Base-by-base conservation (phyloP, 2,888 invertebrate species). In the Bembecia ichneumoniformis region DNA sequence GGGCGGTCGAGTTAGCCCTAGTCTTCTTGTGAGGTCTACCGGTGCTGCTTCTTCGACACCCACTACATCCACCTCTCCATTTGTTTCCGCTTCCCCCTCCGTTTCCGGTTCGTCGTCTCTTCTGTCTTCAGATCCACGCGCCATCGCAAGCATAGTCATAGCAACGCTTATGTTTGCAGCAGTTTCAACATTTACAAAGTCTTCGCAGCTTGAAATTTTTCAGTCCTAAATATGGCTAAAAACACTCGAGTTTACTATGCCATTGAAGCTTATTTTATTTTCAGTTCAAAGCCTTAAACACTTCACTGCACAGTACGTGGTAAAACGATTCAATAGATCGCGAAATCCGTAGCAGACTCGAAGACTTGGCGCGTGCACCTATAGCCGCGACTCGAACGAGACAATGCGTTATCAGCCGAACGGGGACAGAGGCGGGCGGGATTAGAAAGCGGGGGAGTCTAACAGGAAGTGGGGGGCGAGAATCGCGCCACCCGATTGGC, bases 111-210 rank as follows among this genome's bases (percentile, higher is more conserved):
- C 78, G 4, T 77, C 79, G 15, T 82, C 77, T 46, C 81, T 66
- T 53, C 76, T 73, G 57, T 82, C 84, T 56, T 84, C 84, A 52
- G 81, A 74, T 60, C 81, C 82, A 71, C 86, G 82, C 71, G 83
- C 76, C 84, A 87, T 83, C 68, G 86, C 86, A 60, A 87, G 84
- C 87, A 87, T 87, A 77, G 87, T 87, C 87, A 87, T 87, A 84
- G 73, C 86, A 82, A 76, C 68, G 81, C 68, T 71, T 76, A 69
- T 66, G 55, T 65, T 60, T 48, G 47, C 11, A 13, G 20, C 11
- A n/a, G 46, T 20, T 9, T 34, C 28, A 34, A 46, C 46, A 46
- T 46, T 11, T 40, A 40, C 40, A 7, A n/a, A n/a, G n/a, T 40
- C 13, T 1, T 13, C 36, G 3, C 13, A n/a, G 44, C 17, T 44